Evolutionary conservation across 1,140 invertebrate species (phyloP), one percentile per base, ranked within the genome.

Genomic region (Subanguina moxae): DNA sequence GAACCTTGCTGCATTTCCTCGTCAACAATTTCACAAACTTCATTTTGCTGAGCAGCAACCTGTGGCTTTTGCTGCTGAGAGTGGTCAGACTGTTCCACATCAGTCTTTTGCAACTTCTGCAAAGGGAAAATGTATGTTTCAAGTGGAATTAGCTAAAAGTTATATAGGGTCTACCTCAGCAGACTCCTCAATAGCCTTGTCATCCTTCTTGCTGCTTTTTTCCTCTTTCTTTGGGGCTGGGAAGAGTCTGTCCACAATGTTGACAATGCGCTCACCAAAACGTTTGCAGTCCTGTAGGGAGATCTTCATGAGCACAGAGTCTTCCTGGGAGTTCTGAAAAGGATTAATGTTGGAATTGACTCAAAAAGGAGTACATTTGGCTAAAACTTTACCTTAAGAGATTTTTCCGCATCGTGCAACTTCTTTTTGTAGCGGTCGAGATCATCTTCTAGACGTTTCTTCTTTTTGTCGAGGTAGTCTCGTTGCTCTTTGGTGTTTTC

Each of bases 361-460:
- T 38, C 32, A 3, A 38, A 38, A 38, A 38, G n/a, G n/a, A n/a
- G n/a, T n/a, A n/a, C n/a, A 38, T 38, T 11, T 38, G n/a, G n/a
- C n/a, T n/a, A n/a, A n/a, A n/a, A 38, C 11, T 11, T 58, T 32
- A 77, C 80, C 69, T 82, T 83, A 1, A 84, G 59, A 15, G 61
- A 59, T 30, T 82, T 82, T 38, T 81, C 80, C 1, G 76, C 64
- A 17, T 74, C 71, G 21, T 76, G 67, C 27, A 84, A 62, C 45
- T 71, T 76, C 74, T 83, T 83, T 25, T 82, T 80, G 48, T 76
- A 71, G 30, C 81, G 76, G 30, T 80, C 75, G 0, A 83, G 46
- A 56, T 84, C 82, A 1, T 68, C 56, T 61, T 79, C 67, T 9
- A 84, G 64, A 23, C 78, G 80, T 30, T 74, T 71, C 32, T 71